phyloP scores from a whole-genome alignment of 1,140 invertebrate species.

The Zaprionus taronus region DNA sequence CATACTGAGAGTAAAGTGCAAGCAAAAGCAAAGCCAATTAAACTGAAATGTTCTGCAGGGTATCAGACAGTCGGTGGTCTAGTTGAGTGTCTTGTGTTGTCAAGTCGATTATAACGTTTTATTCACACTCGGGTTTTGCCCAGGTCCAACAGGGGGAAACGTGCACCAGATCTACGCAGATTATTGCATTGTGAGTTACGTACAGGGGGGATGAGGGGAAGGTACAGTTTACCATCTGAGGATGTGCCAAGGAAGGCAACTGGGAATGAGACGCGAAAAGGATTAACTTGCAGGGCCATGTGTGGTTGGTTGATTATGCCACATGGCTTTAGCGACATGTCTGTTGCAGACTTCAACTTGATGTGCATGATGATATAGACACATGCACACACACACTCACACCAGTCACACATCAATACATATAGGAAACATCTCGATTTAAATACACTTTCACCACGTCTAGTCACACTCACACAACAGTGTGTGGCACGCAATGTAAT shows the following conservation, averaged over 20 bases:
- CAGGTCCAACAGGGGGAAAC: slow-evolving; percentile 32
- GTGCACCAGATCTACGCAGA: slow-evolving; percentile 54
- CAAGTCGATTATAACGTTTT: slow-evolving; percentile 31
- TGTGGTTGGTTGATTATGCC: neutral
- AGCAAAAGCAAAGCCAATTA: neutral
- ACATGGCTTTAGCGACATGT: neutral
- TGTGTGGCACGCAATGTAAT: neutral
- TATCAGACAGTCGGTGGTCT: neutral
- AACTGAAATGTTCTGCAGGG: neutral
- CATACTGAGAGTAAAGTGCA: neutral
- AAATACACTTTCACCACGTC: slow-evolving; percentile 6
- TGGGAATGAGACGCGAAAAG: neutral
- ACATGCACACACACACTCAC: neutral
- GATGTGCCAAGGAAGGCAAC: neutral
- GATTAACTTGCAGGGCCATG: neutral
- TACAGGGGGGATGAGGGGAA: neutral
- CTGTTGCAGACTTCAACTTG: neutral
- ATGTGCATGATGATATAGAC: neutral
- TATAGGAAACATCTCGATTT: neutral
- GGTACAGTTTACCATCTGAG: neutral
- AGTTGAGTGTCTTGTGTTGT: neutral
- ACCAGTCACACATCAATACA: neutral
- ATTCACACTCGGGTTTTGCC: slow-evolving; percentile 49
- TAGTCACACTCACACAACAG: neutral
- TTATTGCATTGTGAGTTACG: neutral